Conservation (phyloP, 2,113 vertebrate species). For the Carassius gibelio region DNA sequence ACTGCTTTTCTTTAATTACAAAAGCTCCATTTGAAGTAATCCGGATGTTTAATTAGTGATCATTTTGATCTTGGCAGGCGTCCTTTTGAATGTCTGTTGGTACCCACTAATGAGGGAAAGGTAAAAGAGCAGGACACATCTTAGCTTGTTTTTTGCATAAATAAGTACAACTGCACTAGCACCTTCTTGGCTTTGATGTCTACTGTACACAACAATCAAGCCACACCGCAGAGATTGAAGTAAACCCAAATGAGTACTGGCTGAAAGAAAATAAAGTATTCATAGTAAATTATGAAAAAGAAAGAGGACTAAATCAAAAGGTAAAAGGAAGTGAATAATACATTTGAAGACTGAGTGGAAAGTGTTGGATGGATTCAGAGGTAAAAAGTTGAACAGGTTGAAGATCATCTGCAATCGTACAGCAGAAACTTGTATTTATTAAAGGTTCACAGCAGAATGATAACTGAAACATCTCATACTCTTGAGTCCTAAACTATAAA, state of each 20-base stretch:
- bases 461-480: neutral
- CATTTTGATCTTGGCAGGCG: constrained; percentile 24
- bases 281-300: constrained; percentile 1
- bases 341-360: constrained; percentile 10
- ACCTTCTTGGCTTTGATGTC: neutral
- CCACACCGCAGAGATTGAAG: neutral
- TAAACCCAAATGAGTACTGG: neutral
- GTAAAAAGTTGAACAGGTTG: constrained; percentile 13
- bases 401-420: neutral
- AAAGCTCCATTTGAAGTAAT: constrained; percentile 32
- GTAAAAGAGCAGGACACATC: constrained; percentile 12
- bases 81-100: constrained; percentile 2
- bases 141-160: neutral
- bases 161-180: neutral
- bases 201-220: constrained; percentile 21
- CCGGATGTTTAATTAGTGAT: constrained; percentile 39
- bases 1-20: neutral
- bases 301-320: constrained; percentile 9
- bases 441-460: neutral
- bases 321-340: constrained; percentile 30
- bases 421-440: neutral
- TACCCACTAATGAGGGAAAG: constrained; percentile 35
- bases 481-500: neutral
- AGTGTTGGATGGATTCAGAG: neutral
- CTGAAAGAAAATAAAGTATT: neutral